Conservation (phyloP, 2,888 invertebrate genomes). For the Drosophila eohydei region DNA sequence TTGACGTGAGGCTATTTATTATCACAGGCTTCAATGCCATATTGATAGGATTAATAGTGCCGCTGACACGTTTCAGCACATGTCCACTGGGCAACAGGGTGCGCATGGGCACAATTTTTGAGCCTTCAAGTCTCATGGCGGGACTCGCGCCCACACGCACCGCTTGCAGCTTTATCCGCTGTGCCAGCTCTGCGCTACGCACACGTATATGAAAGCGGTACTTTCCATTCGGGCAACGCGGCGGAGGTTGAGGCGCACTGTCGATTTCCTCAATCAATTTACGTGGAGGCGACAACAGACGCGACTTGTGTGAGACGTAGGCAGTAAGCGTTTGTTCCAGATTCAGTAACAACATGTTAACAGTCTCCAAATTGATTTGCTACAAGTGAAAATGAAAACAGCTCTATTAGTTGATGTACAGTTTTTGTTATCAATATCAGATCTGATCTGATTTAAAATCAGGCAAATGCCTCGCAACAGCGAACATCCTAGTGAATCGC, state of each 20-base stretch:
- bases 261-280: slow-evolving; percentile 90
- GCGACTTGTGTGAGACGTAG: slow-evolving; percentile 93
- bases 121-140: slow-evolving; percentile 84
- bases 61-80: slow-evolving; percentile 72
- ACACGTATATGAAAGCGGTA: slow-evolving; percentile 87
- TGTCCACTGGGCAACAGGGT: slow-evolving; percentile 66
- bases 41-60: slow-evolving; percentile 79
- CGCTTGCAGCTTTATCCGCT: slow-evolving; percentile 75
- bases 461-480: slow-evolving; percentile 85
- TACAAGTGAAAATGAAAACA: slow-evolving; percentile 72
- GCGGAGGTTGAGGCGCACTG: slow-evolving; percentile 86
- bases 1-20: slow-evolving; percentile 58
- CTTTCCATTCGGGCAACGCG: slow-evolving; percentile 88
- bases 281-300: slow-evolving; percentile 89
- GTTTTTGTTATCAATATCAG: neutral
- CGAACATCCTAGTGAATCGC: slow-evolving; percentile 81
- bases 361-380: slow-evolving; percentile 88
- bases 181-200: slow-evolving; percentile 83
- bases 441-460: slow-evolving; percentile 51
- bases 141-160: slow-evolving; percentile 85
- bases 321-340: slow-evolving; percentile 90
- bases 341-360: slow-evolving; percentile 89
- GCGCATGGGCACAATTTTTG: slow-evolving; percentile 82
- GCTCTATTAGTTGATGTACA: neutral
- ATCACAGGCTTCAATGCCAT: slow-evolving; percentile 67